Conservation (phyloP, 2,113 vertebrate species). For the Nestor notabilis region DNA sequence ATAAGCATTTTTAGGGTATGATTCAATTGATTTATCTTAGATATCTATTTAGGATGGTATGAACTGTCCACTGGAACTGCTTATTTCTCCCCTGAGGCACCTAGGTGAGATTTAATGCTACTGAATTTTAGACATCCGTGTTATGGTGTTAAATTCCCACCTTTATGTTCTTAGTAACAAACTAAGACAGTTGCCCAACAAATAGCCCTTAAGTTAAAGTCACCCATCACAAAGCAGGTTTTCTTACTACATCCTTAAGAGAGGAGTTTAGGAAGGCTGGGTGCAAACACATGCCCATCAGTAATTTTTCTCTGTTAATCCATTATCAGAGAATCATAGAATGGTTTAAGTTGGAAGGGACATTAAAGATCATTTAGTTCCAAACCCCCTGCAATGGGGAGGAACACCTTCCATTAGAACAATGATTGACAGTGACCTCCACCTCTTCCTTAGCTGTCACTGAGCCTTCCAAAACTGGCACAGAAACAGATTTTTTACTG, state of each 20-base stretch:
- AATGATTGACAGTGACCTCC: background rate
- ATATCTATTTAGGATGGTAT: background rate
- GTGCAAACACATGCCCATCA: background rate
- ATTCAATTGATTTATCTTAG: background rate
- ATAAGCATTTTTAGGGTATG: background rate
- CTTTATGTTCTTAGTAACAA: background rate
- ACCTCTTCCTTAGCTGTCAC: background rate
- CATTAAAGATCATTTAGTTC: background rate
- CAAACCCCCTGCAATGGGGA: background rate
- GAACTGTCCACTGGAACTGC: background rate
- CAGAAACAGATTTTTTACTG: background rate
- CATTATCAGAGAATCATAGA: background rate
- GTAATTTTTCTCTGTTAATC: slow-evolving; percentile 6
- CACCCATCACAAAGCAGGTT: background rate
- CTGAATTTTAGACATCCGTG: background rate
- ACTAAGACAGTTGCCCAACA: background rate
- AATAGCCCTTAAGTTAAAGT: background rate
- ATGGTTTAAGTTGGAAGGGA: background rate
- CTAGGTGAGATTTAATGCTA: background rate
- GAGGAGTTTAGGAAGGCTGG: background rate
- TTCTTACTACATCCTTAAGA: background rate
- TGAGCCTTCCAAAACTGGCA: background rate
- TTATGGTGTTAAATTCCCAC: background rate
- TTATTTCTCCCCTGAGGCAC: background rate
- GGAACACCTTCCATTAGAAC: background rate